Percentiles rank a stretch among this genome's conserved stretches.
Conservation (phyloP, 2,797 vertebrate genomes). For the Pangasius krempfi region DNA sequence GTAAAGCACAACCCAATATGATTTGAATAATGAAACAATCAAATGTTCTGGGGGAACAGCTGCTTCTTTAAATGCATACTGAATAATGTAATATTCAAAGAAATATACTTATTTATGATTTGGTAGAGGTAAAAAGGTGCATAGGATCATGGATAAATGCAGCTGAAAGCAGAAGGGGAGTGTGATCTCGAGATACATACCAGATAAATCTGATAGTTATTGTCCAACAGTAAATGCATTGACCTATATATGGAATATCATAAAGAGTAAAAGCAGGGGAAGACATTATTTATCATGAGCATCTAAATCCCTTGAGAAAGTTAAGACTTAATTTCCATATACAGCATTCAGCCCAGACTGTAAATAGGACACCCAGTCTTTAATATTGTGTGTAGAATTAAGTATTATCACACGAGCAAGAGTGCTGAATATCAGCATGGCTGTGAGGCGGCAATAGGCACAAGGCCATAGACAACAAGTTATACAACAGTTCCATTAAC, state of each 20-base stretch:
- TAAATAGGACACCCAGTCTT: background rate
- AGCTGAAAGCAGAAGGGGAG: no score
- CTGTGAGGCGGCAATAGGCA: background rate
- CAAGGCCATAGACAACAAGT: no score
- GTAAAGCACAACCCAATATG: constrained; percentile 20
- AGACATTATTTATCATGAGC: background rate
- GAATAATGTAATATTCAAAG: constrained; percentile 3
- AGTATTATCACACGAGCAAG: background rate
- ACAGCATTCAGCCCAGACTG: background rate
- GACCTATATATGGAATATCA: background rate
- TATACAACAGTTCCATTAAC: background rate
- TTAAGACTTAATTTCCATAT: background rate
- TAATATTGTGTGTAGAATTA: background rate
- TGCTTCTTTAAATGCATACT: background rate
- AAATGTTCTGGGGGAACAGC: no score
- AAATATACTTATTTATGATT: constrained; percentile 28
- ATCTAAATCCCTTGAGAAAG: background rate
- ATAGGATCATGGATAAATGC: constrained; percentile 5
- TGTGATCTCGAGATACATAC: background rate
- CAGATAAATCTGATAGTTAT: background rate
- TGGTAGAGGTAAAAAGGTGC: background rate
- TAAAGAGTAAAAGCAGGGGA: background rate
- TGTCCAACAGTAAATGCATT: background rate
- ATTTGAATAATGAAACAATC: constrained; percentile 32
- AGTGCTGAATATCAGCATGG: background rate